Percentiles rank a stretch among this genome's conserved stretches.
phyloP scores from a whole-genome alignment of 2,888 invertebrate species.

The Nemotelus nigrinus region DNA sequence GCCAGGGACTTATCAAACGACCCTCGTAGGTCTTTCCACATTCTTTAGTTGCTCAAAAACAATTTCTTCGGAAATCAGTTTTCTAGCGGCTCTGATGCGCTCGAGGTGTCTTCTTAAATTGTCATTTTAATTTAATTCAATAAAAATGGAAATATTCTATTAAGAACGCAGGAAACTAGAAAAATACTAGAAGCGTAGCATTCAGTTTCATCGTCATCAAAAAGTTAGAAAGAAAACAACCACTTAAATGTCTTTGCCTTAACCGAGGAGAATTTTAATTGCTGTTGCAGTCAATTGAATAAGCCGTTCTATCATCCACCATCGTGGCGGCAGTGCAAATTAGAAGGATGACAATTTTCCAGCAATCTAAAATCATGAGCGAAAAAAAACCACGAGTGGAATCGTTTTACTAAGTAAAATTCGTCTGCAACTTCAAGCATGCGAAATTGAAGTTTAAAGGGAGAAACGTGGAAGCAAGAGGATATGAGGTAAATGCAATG shows the following conservation, averaged over 20 bases:
- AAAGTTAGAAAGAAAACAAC: conserved; percentile 16
- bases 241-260: conserved; percentile 20
- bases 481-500: background rate
- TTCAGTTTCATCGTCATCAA: too few relatives aligned
- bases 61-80: background rate
- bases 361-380: background rate
- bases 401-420: conserved; percentile 15
- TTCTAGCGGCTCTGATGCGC: background rate
- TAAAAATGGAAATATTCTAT: background rate
- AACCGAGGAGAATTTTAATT: conserved; percentile 10
- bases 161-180: too few relatives aligned
- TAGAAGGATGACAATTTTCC: background rate
- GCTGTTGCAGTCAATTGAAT: conserved; percentile 19
- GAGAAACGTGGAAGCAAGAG: background rate
- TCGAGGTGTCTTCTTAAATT: background rate
- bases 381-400: background rate
- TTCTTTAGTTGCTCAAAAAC: background rate
- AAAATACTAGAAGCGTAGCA: too few relatives aligned
- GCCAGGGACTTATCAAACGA: too few relatives aligned
- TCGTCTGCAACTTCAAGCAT: conserved; percentile 16
- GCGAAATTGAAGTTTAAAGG: background rate
- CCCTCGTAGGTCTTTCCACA: too few relatives aligned
- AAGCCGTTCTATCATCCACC: background rate
- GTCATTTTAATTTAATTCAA: background rate
- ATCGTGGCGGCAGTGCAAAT: background rate